Evolutionary conservation across 2,797 vertebrate genomes (phyloP).

Genomic region (Alca torda): DNA sequence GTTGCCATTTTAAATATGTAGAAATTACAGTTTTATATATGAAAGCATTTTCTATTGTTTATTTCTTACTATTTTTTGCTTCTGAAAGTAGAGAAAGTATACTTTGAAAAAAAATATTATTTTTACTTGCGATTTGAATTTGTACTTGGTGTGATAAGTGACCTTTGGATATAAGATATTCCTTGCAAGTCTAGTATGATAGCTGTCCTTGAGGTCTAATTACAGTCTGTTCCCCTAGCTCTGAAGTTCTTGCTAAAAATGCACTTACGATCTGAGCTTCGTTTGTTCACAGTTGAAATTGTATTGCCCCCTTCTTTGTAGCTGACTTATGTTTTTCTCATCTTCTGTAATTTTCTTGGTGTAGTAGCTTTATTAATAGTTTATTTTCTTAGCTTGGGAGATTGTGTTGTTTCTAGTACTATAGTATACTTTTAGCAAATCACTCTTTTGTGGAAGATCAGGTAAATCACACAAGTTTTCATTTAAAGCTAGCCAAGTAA

Average conservation of each 20-base stretch:
- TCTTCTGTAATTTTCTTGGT: neutral
- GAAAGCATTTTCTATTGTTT: neutral
- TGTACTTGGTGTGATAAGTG: slow-evolving; percentile 16
- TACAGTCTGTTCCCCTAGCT: slow-evolving; percentile 47
- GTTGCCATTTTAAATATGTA: neutral
- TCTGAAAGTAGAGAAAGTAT: neutral
- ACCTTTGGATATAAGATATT: slow-evolving; percentile 53
- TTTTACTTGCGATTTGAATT: slow-evolving; percentile 20
- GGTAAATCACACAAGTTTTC: neutral
- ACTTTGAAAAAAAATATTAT: neutral
- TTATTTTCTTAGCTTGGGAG: neutral
- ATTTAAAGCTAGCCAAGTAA: neutral
- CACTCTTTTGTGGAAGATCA: neutral
- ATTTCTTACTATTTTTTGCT: neutral
- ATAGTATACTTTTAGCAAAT: neutral
- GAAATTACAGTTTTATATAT: neutral
- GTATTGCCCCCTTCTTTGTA: neutral
- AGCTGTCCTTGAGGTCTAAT: slow-evolving; percentile 58
- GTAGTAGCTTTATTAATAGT: neutral
- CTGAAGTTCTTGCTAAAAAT: slow-evolving; percentile 52
- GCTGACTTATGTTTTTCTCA: neutral
- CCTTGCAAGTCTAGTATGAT: slow-evolving; percentile 3
- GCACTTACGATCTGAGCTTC: neutral
- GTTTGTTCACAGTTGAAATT: neutral
- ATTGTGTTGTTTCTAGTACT: neutral